Percentiles rank a stretch among this genome's conserved stretches.
Conservation (phyloP, 2,797 vertebrate genomes). For the Lemur catta region DNA sequence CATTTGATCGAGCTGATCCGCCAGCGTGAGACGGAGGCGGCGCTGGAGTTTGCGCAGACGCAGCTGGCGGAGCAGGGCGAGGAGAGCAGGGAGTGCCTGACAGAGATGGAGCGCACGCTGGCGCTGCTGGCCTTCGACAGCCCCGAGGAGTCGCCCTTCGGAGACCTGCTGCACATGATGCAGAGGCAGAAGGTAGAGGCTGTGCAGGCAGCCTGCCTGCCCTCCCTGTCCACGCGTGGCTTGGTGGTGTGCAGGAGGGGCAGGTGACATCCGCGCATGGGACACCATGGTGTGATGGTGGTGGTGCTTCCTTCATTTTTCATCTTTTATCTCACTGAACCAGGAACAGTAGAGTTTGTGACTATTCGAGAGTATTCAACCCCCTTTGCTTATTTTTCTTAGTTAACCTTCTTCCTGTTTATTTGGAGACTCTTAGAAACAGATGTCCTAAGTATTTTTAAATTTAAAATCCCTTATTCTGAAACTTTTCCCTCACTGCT, state of each 20-base stretch:
- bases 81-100: slow-evolving; percentile 97
- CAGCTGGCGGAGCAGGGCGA: slow-evolving; percentile 98
- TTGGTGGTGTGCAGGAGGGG: not conserved
- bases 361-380: accelerated
- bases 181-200: slow-evolving; percentile 94
- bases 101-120: slow-evolving; percentile 97
- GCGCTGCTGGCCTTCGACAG: slow-evolving; percentile 97
- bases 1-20: slow-evolving; percentile 99
- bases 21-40: slow-evolving; percentile 96
- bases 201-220: too few relatives aligned
- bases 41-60: slow-evolving; percentile 97
- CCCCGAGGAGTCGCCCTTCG: slow-evolving; percentile 97
- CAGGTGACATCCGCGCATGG: not conserved
- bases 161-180: slow-evolving; percentile 98
- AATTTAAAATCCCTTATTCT: not conserved
- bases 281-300: accelerated
- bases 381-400: not conserved
- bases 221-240: not conserved
- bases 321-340: not conserved
- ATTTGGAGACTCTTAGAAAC: not conserved
- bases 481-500: not conserved
- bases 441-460: not conserved
- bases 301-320: not conserved
- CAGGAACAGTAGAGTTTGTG: not conserved
- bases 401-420: not conserved